phyloP scores from a whole-genome alignment of 92 coral and sea anemone species.

The Parazoanthus darwini region DNA sequence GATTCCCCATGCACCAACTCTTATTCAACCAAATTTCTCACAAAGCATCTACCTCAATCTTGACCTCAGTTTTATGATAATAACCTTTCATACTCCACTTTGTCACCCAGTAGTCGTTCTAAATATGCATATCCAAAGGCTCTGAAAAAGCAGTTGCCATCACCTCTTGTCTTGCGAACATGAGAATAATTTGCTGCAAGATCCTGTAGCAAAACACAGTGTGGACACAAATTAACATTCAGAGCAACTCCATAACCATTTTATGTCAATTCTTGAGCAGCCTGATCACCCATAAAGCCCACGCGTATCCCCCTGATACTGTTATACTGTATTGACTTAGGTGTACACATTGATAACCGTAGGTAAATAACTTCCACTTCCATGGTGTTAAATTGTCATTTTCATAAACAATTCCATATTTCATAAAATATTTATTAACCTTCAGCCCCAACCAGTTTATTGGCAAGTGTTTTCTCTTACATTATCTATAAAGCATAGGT shows the following conservation, averaged over 20 bases:
- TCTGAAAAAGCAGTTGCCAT: constrained; percentile 96
- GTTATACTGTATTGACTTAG: too few relatives aligned
- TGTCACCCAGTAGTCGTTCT: constrained; percentile 71
- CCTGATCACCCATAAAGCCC: too few relatives aligned
- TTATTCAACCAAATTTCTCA: background rate
- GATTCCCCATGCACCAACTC: background rate
- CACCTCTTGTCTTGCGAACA: constrained; percentile 90
- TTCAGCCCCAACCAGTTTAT: too few relatives aligned
- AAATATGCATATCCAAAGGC: constrained; percentile 97
- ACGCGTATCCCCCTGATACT: too few relatives aligned
- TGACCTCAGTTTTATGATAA: background rate
- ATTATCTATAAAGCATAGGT: too few relatives aligned
- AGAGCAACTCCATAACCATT: background rate
- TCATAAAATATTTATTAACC: too few relatives aligned
- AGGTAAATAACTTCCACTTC: too few relatives aligned
- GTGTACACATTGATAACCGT: too few relatives aligned
- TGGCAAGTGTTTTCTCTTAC: too few relatives aligned
- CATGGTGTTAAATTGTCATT: too few relatives aligned
- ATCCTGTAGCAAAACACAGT: constrained; percentile 50
- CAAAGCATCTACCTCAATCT: background rate
- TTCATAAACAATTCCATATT: too few relatives aligned
- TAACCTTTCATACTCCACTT: constrained; percentile 90
- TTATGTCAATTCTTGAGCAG: too few relatives aligned
- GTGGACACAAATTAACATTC: background rate
- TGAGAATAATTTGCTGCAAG: constrained; percentile 80